Conservation (phyloP, 2,113 vertebrate genomes). For the Macheiramphus alcinus region DNA sequence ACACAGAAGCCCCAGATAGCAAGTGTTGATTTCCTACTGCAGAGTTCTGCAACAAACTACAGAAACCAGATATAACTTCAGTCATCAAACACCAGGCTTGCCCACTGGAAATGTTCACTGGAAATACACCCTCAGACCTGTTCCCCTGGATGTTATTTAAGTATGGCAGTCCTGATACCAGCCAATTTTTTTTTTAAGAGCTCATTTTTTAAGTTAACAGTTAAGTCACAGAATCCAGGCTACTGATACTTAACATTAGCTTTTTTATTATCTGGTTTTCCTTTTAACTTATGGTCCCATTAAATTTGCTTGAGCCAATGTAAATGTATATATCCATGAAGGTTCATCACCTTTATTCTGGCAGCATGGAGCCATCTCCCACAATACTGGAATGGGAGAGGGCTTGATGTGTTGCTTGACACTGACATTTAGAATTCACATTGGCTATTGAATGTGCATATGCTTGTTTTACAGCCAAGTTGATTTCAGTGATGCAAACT, state of each 20-base stretch:
- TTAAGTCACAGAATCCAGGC: not conserved
- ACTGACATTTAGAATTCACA: not conserved
- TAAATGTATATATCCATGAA: not conserved
- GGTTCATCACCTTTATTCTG: not conserved
- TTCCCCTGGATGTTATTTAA: not conserved
- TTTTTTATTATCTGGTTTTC: not conserved
- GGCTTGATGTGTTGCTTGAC: not conserved
- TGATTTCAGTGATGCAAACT: not conserved
- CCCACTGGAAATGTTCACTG: not conserved
- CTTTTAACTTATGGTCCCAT: not conserved
- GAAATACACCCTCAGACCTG: not conserved
- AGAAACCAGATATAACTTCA: not conserved
- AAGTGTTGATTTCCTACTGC: not conserved
- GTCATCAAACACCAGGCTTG: not conserved
- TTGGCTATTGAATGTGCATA: not conserved
- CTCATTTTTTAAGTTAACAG: not conserved
- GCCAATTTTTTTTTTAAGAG: not conserved
- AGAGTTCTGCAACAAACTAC: not conserved
- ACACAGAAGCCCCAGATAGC: no score
- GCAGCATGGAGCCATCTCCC: not conserved
- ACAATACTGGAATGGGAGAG: not conserved
- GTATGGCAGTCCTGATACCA: not conserved
- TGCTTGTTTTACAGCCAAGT: not conserved
- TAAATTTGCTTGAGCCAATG: not conserved
- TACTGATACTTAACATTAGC: not conserved